Conservation (phyloP, 2,888 invertebrate species). For the Formica aserva region DNA sequence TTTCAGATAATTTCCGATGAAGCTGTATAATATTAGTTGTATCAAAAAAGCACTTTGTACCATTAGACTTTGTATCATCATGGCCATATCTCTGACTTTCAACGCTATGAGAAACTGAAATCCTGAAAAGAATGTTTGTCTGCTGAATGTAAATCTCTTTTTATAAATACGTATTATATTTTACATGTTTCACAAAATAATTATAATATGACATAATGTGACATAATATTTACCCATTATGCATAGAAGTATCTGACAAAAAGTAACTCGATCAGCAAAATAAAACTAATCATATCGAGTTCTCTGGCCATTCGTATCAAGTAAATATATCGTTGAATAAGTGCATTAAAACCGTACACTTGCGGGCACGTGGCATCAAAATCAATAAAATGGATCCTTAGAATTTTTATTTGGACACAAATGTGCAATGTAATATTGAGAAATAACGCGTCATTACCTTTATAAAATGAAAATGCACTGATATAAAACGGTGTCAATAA, state of each 20-base stretch:
- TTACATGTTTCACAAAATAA: background rate
- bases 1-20: slow-evolving; percentile 69
- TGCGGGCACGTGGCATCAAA: background rate
- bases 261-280: slow-evolving; percentile 22
- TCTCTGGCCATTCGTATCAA: slow-evolving; percentile 15
- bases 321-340: slow-evolving; percentile 9
- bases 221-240: slow-evolving; percentile 11
- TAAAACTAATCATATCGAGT: slow-evolving; percentile 18
- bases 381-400: background rate
- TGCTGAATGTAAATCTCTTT: background rate
- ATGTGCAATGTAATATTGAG: slow-evolving; percentile 34
- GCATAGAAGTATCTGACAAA: slow-evolving; percentile 31
- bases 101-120: slow-evolving; percentile 67
- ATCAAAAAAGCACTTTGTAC: slow-evolving; percentile 61
- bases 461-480: background rate
- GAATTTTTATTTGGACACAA: slow-evolving; percentile 41
- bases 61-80: slow-evolving; percentile 57
- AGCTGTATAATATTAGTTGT: slow-evolving; percentile 69
- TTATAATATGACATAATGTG: slow-evolving; percentile 57
- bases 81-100: slow-evolving; percentile 59
- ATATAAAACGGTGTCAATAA: background rate
- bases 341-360: background rate
- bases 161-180: slow-evolving; percentile 51
- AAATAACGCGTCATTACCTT: slow-evolving; percentile 43
- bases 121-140: slow-evolving; percentile 50